Evolutionary conservation across 1,140 invertebrate genomes (phyloP), one percentile per base, ranked within the genome.

Genomic region (Apis laboriosa): DNA sequence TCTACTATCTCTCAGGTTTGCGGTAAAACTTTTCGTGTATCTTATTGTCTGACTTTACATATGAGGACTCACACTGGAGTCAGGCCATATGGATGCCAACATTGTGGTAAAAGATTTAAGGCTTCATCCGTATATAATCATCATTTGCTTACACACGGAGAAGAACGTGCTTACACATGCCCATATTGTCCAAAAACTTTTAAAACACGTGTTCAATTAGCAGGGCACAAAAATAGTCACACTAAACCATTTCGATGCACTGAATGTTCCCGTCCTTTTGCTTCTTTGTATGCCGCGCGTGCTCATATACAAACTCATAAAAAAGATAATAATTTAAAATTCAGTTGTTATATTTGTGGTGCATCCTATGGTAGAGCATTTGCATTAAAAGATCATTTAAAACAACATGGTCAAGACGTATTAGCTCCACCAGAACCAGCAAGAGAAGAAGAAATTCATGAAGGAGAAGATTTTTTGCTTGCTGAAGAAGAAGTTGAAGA

Each of bases 41-140:
- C 96, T 74, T 97, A 97, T 90, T 97, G 97, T 85, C 93, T 98
- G 28, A 97, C 97, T 2, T 93, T 97, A 9, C 97, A 97, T 90
- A 96, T 97, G 95, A 94, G 97, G 56, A 97, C 96, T 2, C 97
- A 97, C 90, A 97, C 97, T 0, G 97, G 96, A 64, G 96, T 96
- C 8, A 92, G 97, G 13, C 97, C 97, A 0, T 97, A 97, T 89
- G 95, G 95, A 11, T 97, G 97, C 86, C 93, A 95, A 34, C 95
- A 96, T 21, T 97, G 97, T 87, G 95, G 95, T 8, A 97, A 97
- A 89, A 94, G 96, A 90, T 97, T 97, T 81, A 97, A 97, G 90
- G 96, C 96, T 0, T 96, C 97, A 61, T 96, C 96, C 64, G 96
- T 96, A 0, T 97, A 97, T 90, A 96, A 96, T 85, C 96, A 97